Evolutionary conservation across 1,140 invertebrate genomes (phyloP), one percentile per base, ranked within the genome.

Genomic region (Periplaneta americana): DNA sequence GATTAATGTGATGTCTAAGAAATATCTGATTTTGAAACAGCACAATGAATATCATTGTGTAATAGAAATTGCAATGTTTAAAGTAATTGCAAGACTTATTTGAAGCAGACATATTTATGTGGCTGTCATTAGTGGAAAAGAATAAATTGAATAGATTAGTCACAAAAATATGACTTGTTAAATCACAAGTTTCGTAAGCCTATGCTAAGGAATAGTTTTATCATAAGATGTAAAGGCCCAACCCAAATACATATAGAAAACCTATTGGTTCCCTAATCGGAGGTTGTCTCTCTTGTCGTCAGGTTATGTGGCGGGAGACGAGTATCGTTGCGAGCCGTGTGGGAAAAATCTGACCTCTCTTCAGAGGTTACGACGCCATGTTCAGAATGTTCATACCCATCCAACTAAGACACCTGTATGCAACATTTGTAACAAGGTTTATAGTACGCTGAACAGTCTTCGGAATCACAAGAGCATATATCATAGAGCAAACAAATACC

Each of bases 391-490:
- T 85, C 94, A 95, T 90, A 95, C 95, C 91, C 91, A 94, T 85
- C 95, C 95, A 84, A 95, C 94, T 87, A 92, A 94, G 90, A 94
- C 95, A 89, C 94, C 94, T 84, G 94, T 95, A 86, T 96, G 95
- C 92, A 95, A 95, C 90, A 95, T 96, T 89, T 96, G 95, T 91
- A 95, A 95, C 87, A 92, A 95, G 86, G 94, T 95, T 84, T 96
- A 96, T 91, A 95, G 94, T 90, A 95, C 95, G 87, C 91, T 96
- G 85, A 96, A 96, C 90, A 95, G 94, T 87, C 91, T 96, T 83
- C 91, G 95, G 85, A 96, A 96, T 90, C 95, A 96, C 91, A 96
- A 95, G 92, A 96, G 94, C 88, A 96, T 96, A 90, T 96, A 96
- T 88, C 95, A 96, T 90, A 82, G 85, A 34, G 34, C 28, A 17